Evolutionary conservation across 2,113 vertebrate genomes (phyloP).

Genomic region (Calypte anna): DNA sequence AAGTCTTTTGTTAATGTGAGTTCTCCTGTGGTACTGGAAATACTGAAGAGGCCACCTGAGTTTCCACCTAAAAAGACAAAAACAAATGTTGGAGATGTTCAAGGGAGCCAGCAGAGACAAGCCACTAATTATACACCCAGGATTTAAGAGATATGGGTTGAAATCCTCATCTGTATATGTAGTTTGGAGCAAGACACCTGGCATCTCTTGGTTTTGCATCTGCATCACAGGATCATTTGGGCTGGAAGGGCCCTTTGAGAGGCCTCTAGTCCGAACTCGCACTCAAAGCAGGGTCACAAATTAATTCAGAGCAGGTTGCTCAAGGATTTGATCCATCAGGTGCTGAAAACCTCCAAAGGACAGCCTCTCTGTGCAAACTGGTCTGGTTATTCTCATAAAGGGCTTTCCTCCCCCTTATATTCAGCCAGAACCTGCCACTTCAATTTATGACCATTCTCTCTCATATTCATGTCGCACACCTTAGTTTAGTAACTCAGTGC

Average conservation of each 20-base stretch:
- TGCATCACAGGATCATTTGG: background rate
- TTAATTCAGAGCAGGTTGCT: background rate
- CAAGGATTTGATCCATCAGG: background rate
- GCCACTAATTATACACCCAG: background rate
- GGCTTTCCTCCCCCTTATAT: background rate
- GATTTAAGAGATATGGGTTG: background rate
- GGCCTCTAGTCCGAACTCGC: background rate
- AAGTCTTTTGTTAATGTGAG: constrained; percentile 50
- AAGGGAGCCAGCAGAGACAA: background rate
- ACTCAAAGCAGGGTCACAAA: background rate
- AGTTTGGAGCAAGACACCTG: background rate
- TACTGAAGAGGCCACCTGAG: constrained; percentile 45
- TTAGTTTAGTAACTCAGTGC: background rate
- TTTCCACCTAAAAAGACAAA: constrained; percentile 43
- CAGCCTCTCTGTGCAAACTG: background rate
- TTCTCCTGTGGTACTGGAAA: constrained; percentile 53
- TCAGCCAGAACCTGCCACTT: background rate
- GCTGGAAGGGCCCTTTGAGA: background rate
- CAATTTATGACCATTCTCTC: background rate
- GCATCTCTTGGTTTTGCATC: background rate
- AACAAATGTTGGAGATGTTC: background rate
- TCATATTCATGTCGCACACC: background rate
- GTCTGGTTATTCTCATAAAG: background rate
- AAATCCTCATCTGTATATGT: background rate
- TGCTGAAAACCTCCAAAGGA: background rate